Evolutionary conservation across 2,797 vertebrate species (phyloP), one percentile per base, ranked within the genome.

Genomic region (Sebastes glaucus): DNA sequence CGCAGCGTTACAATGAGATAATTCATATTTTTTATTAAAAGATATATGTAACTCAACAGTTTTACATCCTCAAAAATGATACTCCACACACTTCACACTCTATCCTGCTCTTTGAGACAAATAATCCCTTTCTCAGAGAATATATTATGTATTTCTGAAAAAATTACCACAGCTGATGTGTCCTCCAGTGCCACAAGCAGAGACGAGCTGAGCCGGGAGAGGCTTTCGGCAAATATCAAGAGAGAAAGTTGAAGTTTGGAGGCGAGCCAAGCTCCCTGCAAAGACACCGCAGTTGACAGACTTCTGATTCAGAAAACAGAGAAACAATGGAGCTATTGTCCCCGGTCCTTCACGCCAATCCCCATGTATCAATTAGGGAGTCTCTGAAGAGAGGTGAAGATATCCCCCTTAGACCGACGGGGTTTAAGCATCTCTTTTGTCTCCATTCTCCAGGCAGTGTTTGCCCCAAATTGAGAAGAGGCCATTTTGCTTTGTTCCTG

Each of bases 281-380:
- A 63, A 81, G 81, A 90, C 89, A 71, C 77, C 27, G 61, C 82
- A 60, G 81, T 67, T 81, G 88, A 90, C 74, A 85, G 90, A 89
- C 79, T 78, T 92, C 88, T 90, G 86, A 91, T 89, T 80, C 72
- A 80, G 79, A 83, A 82, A 61, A 67, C 69, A 71, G 56, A 69
- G 74, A 91, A 87, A 95, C 94, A 96, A 95, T 93, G 56, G 84
- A 63, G 71, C 83, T 57, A 92, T 94, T 96, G 95, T 96, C 84
- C 78, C 78, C 38, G 13, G 75, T 57, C 78, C 85, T 82, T 89
- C 87, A 90, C 76, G 87, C 91, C 82, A 55, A 86, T 88, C 87
- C 72, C 63, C 80, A 81, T 80, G 80, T 89, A 89, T 90, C 90
- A 92, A 84, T 92, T 86, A 90, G 81, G 71, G 81, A 52, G 83